Conservation (phyloP, 2,888 invertebrate genomes). For the Philopedon plagiatum region DNA sequence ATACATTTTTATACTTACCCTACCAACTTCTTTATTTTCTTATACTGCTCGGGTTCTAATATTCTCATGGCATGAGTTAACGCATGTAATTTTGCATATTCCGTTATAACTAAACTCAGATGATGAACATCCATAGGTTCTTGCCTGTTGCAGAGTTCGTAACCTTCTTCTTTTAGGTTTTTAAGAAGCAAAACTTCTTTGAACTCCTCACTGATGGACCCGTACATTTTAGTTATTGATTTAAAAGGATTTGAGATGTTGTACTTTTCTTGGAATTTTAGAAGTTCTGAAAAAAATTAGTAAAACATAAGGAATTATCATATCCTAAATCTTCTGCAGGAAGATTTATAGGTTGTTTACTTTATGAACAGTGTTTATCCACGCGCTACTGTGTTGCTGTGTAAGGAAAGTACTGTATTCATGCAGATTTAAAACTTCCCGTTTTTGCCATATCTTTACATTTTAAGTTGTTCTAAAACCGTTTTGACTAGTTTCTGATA, state of each 20-base stretch:
- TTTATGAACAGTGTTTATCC: too few species aligned
- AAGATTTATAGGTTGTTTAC: too few species aligned
- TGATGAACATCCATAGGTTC: constrained; percentile 44
- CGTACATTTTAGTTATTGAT: constrained; percentile 44
- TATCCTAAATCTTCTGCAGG: too few species aligned
- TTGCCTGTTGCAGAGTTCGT: constrained; percentile 12
- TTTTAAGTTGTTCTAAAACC: too few species aligned
- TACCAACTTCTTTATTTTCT: constrained; percentile 25
- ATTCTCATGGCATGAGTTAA: constrained; percentile 43
- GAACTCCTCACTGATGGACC: constrained; percentile 29
- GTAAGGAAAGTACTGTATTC: too few species aligned
- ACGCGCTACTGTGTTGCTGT: too few species aligned
- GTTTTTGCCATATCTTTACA: too few species aligned
- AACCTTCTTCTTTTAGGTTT: constrained; percentile 55
- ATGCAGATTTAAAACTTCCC: too few species aligned
- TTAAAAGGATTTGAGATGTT: constrained; percentile 38
- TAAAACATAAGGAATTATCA: too few species aligned
- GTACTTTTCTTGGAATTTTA: constrained; percentile 31
- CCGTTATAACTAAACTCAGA: constrained; percentile 29
- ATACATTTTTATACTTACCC: neutral
- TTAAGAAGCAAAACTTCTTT: constrained; percentile 56
- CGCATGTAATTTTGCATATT: constrained; percentile 46
- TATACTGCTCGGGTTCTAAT: constrained; percentile 35
- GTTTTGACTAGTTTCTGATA: too few species aligned
- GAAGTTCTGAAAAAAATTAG: constrained; percentile 26